Conservation (phyloP, 2,113 vertebrate genomes). For the Lamprologus sp. region DNA sequence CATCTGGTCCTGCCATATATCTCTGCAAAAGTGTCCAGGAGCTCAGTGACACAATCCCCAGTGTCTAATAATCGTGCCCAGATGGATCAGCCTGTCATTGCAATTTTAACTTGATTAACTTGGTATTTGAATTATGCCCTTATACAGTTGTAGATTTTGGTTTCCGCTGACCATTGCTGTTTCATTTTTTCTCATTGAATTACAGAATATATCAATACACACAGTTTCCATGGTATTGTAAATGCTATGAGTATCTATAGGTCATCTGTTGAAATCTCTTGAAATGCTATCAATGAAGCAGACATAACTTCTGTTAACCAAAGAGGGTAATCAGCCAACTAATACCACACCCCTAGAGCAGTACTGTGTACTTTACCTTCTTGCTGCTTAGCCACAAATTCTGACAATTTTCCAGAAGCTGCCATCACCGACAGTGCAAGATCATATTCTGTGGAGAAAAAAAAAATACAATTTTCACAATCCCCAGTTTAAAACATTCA, state of each 20-base stretch:
- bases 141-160: not conserved
- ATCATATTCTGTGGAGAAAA: conserved; percentile 49
- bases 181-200: not conserved
- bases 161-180: not conserved
- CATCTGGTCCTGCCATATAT: not conserved
- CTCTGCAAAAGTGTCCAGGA: not conserved
- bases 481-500: not conserved
- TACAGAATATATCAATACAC: not conserved
- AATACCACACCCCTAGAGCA: not conserved
- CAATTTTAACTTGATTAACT: not conserved
- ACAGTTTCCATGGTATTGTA: not conserved
- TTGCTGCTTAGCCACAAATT: conserved; percentile 41
- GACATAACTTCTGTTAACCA: not conserved
- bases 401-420: conserved; percentile 52
- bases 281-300: not conserved
- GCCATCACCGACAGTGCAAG: conserved; percentile 46
- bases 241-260: not conserved
- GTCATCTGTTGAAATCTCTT: not conserved
- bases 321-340: not conserved
- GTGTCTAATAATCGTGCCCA: not conserved
- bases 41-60: not conserved
- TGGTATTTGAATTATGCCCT: not conserved
- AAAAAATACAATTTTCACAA: not conserved
- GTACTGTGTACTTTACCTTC: conserved; percentile 36
- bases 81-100: not conserved